phyloP scores from a whole-genome alignment of 1,140 invertebrate genomes.

The Drosophila ohnishii region DNA sequence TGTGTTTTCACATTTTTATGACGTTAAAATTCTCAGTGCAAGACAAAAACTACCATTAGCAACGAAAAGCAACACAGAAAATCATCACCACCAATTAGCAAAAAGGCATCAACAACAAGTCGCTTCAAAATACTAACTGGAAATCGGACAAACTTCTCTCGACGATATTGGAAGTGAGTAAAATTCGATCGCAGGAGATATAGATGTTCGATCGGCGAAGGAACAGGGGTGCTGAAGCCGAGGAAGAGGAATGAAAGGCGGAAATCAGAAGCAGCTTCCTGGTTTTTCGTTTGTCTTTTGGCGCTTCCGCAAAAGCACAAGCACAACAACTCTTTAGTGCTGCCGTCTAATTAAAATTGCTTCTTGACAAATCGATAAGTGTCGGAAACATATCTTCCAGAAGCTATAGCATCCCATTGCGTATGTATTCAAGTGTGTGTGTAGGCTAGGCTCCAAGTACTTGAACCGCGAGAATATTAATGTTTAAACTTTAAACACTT shows the following conservation, averaged over 20 bases:
- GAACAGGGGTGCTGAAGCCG: not conserved
- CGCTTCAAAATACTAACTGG: slow-evolving; percentile 13
- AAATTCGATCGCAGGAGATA: not conserved
- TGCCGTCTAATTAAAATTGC: slow-evolving; percentile 28
- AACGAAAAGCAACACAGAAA: slow-evolving; percentile 16
- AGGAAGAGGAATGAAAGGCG: slow-evolving; percentile 57
- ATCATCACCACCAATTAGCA: slow-evolving; percentile 12
- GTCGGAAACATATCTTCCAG: slow-evolving; percentile 28
- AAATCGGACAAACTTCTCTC: slow-evolving; percentile 17
- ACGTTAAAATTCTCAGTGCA: slow-evolving; percentile 76
- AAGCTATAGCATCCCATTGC: slow-evolving; percentile 10
- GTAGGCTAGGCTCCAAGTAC: slow-evolving; percentile 40
- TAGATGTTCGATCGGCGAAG: slow-evolving; percentile 11
- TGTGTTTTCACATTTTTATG: slow-evolving; percentile 54
- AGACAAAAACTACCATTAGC: slow-evolving; percentile 18
- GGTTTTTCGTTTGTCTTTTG: slow-evolving; percentile 51
- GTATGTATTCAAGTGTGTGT: slow-evolving; percentile 23
- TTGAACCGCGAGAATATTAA: slow-evolving; percentile 56
- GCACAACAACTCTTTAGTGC: slow-evolving; percentile 18
- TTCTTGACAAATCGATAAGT: slow-evolving; percentile 77
- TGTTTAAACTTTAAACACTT: slow-evolving; percentile 72
- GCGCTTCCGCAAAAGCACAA: slow-evolving; percentile 51
- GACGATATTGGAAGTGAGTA: slow-evolving; percentile 61
- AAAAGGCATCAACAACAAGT: slow-evolving; percentile 21
- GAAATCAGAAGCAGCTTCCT: slow-evolving; percentile 60